Conservation (phyloP, 64 coral and sea anemone genomes). For the Montipora sp. region DNA sequence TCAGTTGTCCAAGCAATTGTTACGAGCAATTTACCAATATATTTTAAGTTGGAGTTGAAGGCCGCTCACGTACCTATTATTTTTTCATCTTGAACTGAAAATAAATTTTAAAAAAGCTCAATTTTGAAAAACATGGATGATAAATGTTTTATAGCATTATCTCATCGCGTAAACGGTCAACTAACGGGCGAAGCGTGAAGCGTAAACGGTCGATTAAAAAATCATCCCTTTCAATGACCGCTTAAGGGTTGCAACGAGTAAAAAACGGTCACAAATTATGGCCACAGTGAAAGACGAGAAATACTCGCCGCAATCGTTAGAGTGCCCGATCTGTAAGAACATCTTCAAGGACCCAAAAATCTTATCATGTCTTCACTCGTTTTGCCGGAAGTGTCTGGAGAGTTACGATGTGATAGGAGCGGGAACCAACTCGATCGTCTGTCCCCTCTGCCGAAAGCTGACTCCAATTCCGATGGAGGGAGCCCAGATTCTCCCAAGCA, state of each 20-base stretch:
- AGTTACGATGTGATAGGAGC: constrained; percentile 86
- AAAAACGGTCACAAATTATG: constrained; percentile 72
- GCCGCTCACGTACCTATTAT: not conserved
- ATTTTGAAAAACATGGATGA: not conserved
- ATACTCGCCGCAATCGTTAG: constrained; percentile 88
- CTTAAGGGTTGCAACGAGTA: constrained; percentile 5
- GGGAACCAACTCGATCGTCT: constrained; percentile 83
- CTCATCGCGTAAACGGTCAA: constrained; percentile 15
- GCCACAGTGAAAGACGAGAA: constrained; percentile 81
- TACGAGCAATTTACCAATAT: not conserved
- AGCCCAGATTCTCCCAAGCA: constrained; percentile 46
- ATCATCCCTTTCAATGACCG: constrained; percentile 62
- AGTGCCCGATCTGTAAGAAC: constrained; percentile 85
- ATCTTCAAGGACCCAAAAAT: constrained; percentile 96
- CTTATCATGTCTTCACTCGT: constrained; percentile 91
- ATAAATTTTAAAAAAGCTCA: not conserved
- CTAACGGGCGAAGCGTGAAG: constrained; percentile 37
- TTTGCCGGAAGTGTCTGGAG: constrained; percentile 93
- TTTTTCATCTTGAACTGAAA: not conserved
- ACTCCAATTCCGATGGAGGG: constrained; percentile 78
- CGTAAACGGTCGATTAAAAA: constrained; percentile 77
- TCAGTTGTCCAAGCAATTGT: not conserved
- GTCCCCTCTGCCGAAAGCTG: constrained; percentile 88
- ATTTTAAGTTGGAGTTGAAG: not conserved
- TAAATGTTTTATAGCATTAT: constrained; percentile 28